Conservation (phyloP, 2,797 vertebrate species). For the Columba guinea region DNA sequence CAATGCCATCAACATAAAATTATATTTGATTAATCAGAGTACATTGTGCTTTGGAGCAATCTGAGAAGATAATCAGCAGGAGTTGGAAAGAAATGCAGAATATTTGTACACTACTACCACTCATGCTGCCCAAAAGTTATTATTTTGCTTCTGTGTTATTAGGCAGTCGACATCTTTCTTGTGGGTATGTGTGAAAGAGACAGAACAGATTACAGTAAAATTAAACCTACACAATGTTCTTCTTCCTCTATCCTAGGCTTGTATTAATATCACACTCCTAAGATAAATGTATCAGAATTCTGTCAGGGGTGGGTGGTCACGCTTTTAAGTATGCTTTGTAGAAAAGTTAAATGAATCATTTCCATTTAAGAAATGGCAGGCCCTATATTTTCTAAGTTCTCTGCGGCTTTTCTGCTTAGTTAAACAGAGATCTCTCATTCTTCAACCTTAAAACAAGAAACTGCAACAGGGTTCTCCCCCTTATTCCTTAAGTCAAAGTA, state of each 20-base stretch:
- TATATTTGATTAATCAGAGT: conserved; percentile 16
- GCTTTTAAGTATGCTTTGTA: conserved; percentile 14
- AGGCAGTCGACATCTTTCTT: conserved; percentile 23
- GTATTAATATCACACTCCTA: conserved; percentile 47
- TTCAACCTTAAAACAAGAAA: conserved; percentile 69
- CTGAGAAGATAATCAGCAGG: conserved; percentile 55
- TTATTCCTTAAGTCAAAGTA: conserved; percentile 70
- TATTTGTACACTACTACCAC: not conserved
- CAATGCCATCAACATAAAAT: conserved; percentile 28
- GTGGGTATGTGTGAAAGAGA: conserved; percentile 27
- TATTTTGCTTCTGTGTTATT: not conserved
- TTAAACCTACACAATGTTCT: conserved; percentile 21
- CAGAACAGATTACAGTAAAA: conserved; percentile 24
- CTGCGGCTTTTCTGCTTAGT: conserved; percentile 56
- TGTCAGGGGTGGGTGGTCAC: not conserved
- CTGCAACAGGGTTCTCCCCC: conserved; percentile 61
- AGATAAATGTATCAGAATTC: conserved; percentile 72
- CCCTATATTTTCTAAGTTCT: conserved; percentile 46
- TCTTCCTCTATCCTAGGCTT: conserved; percentile 42
- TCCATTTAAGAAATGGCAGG: conserved; percentile 60
- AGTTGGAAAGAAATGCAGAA: conserved; percentile 29
- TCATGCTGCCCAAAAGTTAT: not conserved
- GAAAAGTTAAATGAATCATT: conserved; percentile 62
- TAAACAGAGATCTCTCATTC: conserved; percentile 47
- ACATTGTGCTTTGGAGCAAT: conserved; percentile 68